phyloP scores from a whole-genome alignment of 2,888 invertebrate species.

The Agrochola litura region DNA sequence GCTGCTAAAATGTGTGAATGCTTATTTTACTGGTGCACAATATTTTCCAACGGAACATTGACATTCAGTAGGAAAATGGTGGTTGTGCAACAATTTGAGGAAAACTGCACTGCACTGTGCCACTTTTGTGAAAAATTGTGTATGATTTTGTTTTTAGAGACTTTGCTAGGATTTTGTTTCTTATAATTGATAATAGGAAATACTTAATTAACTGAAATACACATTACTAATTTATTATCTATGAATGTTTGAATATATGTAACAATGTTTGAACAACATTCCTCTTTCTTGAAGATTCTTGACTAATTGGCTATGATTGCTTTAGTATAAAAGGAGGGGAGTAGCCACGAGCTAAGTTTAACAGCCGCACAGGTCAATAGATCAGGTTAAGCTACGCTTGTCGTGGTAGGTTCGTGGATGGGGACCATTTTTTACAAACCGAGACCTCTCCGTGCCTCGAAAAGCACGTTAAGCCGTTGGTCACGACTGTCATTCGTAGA shows the following conservation, averaged over 20 bases:
- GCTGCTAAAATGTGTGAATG: slow-evolving; percentile 53
- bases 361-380: too few relatives aligned
- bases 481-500: too few relatives aligned
- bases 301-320: neutral
- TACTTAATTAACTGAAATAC: neutral
- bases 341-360: too few relatives aligned
- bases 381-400: too few relatives aligned
- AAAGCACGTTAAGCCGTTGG: too few relatives aligned
- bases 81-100: slow-evolving; percentile 37
- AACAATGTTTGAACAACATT: neutral
- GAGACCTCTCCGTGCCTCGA: too few relatives aligned
- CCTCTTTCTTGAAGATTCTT: neutral
- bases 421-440: too few relatives aligned
- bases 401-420: too few relatives aligned
- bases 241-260: too few relatives aligned
- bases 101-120: neutral
- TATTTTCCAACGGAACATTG: slow-evolving; percentile 54
- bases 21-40: slow-evolving; percentile 54
- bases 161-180: neutral
- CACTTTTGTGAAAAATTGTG: slow-evolving; percentile 6
- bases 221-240: neutral
- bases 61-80: slow-evolving; percentile 29
- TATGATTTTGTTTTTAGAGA: neutral
- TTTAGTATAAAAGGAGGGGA: neutral
- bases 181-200: neutral